These are phyloP conservation scores for Gymnarchus niloticus DNA, from an alignment of 2,113 vertebrate species.

Conservation along the genomic window DNA sequence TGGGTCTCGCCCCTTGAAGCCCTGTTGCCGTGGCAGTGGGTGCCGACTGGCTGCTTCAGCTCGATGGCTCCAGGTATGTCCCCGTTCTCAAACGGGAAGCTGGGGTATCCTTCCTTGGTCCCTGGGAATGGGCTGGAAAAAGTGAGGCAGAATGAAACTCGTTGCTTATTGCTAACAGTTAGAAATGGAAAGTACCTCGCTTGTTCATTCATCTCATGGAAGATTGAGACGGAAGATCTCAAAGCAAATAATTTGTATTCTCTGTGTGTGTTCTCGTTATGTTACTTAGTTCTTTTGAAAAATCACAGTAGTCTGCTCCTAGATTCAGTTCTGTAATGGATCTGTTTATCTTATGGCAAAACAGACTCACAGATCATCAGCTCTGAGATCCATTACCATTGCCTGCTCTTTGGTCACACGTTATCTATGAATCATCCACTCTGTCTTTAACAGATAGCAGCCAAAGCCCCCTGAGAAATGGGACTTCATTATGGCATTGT, in stretches of 20 bases:
- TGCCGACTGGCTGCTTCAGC: slow-evolving; percentile 47
- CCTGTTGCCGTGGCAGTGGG: slow-evolving; percentile 61
- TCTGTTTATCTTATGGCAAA: too few relatives aligned
- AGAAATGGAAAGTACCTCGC: not conserved
- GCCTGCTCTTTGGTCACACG: not conserved
- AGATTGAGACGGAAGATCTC: not conserved
- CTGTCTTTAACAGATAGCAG: not conserved
- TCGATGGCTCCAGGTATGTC: slow-evolving; percentile 51
- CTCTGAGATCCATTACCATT: not conserved
- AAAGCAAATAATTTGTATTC: not conserved
- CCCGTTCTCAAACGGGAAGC: slow-evolving; percentile 55
- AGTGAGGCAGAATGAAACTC: not conserved
- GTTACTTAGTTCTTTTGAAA: not conserved
- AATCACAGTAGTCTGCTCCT: not conserved
- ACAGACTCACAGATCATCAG: not conserved
- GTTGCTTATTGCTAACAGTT: not conserved
- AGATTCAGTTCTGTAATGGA: not conserved
- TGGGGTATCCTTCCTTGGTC: slow-evolving; percentile 53
- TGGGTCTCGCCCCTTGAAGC: slow-evolving; percentile 36
- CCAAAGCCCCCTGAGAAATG: not conserved
- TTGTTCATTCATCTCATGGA: not conserved
- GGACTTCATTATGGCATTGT: not conserved
- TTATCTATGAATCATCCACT: not conserved
- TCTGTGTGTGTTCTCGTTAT: not conserved
- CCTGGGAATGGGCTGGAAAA: slow-evolving; percentile 57